Base-by-base conservation (phyloP, 2,888 invertebrate species). In the Cheiracanthium punctorium region DNA sequence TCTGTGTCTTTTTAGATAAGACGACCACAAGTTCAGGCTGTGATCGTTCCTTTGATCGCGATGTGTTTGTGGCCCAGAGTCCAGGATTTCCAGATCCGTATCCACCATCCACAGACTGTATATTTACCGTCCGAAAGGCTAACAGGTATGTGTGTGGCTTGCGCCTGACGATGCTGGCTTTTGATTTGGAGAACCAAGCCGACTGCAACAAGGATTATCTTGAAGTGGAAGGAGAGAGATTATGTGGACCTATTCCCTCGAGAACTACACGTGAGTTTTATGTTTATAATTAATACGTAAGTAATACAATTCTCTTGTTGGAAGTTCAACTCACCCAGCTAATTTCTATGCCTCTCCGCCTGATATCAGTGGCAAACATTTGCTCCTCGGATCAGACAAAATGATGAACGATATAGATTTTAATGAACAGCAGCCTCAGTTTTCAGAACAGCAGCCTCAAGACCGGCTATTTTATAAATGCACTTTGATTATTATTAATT, bases 191-290 rank as follows among this genome's bases (percentile, higher is more conserved):
- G 74, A 84, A 89, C 8, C 88, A 88, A 17, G 81, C 74, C 8
- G 77, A 80, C 0, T 90, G 90, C 82, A 77, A 74, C 10, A 88
- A 88, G 17, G 90, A 90, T 72, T 90, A 89, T 73, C 48, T 90
- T 67, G 87, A 89, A 30, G 81, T 90, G n/a, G 89, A 85, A 14
- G 89, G 87, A n/a, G 88, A 89, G 58, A 88, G 85, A 74, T 71
- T 89, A 20, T 90, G 90, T 64, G 90, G 90, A 1, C 79, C 85
- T 17, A 41, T 89, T 17, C 87, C 89, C 2, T 58, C 76, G 2
- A 82, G 88, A 43, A 89, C 88, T n/a, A 69, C 86, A 10, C 41
- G 84, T 87, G 52, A 73, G 86, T n/a, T n/a, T n/a, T n/a, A n/a
- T n/a, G n/a, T n/a, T n/a, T n/a, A n/a, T n/a, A n/a, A n/a, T n/a